Evolutionary conservation across 1,140 invertebrate genomes (phyloP), one percentile per base, ranked within the genome.

Genomic region (Drosophila persimilis): DNA sequence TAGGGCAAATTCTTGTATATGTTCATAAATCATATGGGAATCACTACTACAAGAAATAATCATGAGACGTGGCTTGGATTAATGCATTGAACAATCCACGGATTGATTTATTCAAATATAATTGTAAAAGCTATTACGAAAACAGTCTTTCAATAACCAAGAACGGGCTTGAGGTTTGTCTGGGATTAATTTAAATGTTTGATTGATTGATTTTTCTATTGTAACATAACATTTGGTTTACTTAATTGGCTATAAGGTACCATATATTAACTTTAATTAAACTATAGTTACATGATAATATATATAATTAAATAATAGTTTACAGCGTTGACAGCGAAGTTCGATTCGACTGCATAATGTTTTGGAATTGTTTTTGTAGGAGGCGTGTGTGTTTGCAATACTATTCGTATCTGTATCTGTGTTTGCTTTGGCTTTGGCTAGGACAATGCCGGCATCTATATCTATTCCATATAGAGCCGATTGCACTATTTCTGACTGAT

Each of bases 71-170:
- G 63, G 62, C 57, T 67, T 57, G 67, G 39, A 52, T 57, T 72
- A 84, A 80, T 58, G 22, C 69, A 66, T 52, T 71, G 59, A 50
- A 64, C 60, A 63, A 55, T 73, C 46, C 44, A 54, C 50, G 9
- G 39, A 70, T 73, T 74, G 52, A 53, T 85, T 75, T 71, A 74
- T 77, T 62, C 62, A 64, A 51, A 11, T 65, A 5, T 57, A 67
- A 48, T 55, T 56, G 51, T 56, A 67, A 50, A 53, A 72, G 43
- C 60, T 31, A 65, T 57, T 50, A 13, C 35, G 43, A 48, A 67
- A 80, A 85, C 81, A 86, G 80, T 85, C 80, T 85, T 85, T 80
- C 55, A 58, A 74, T 86, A 74, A 86, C 81, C 80, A 50, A 59
- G 70, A 17, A 4, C 35, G 61, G 74, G 74, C 73, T 50, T 81